phyloP scores from a whole-genome alignment of 2,888 invertebrate species.

The Tenthredo scrophulariae region DNA sequence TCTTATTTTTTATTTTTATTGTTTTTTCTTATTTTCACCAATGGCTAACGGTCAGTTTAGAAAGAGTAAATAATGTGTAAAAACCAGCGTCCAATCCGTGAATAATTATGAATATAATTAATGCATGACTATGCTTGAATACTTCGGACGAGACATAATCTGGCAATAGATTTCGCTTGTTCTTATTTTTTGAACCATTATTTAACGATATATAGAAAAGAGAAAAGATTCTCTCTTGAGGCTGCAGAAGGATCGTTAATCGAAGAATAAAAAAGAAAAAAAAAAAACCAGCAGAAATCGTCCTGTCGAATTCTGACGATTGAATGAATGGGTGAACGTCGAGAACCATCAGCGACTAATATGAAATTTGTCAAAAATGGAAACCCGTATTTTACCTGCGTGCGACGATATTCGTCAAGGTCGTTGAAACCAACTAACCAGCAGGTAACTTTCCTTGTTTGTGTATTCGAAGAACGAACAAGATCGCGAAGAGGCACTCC shows the following conservation, averaged over 20 bases:
- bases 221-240: background rate
- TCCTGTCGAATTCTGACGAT: background rate
- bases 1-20: background rate
- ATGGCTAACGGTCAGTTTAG: background rate
- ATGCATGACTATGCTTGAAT: background rate
- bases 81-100: background rate
- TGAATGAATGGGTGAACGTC: background rate
- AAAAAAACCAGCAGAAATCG: background rate
- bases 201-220: background rate
- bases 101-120: background rate
- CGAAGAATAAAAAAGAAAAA: background rate
- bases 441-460: conserved; percentile 53
- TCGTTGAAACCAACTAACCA: background rate
- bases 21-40: background rate
- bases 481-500: conserved; percentile 1
- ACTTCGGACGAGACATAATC: background rate
- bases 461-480: conserved; percentile 52
- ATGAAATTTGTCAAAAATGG: conserved; percentile 48
- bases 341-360: background rate
- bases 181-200: background rate
- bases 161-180: background rate
- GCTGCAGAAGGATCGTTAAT: background rate
- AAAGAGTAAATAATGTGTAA: background rate
- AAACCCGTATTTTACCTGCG: background rate
- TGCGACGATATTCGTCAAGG: conserved; percentile 42